A percentile compares a stretch with the other conserved stretches of the same genome.
These are phyloP conservation scores for Acrobasis suavella DNA, from an alignment of 2,888 invertebrate genomes.

Conservation along the genomic window DNA sequence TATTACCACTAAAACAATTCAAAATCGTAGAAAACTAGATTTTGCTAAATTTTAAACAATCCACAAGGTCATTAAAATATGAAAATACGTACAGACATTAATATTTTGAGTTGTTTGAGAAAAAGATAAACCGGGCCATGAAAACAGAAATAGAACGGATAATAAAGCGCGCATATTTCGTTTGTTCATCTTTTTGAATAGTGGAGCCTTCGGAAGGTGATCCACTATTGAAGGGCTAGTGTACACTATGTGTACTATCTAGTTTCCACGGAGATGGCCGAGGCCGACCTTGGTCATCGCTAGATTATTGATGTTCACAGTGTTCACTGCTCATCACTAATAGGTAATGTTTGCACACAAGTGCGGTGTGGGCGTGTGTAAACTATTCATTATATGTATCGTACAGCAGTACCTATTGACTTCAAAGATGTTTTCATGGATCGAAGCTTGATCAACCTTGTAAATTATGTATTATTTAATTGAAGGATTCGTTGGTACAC, in stretches of 20 bases:
- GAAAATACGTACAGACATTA: constrained; percentile 85
- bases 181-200: constrained; percentile 17
- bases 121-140: constrained; percentile 41
- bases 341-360: constrained; percentile 37
- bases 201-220: constrained; percentile 25
- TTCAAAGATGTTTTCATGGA: constrained; percentile 10
- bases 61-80: background rate
- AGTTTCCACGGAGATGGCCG: constrained; percentile 66
- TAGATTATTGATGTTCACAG: constrained; percentile 59
- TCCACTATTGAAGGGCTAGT: constrained; percentile 35
- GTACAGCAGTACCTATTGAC: constrained; percentile 13
- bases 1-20: constrained; percentile 83
- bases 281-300: constrained; percentile 61
- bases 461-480: background rate
- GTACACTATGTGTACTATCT: constrained; percentile 54
- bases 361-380: constrained; percentile 22
- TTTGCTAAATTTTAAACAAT: background rate
- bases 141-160: constrained; percentile 41
- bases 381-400: constrained; percentile 18
- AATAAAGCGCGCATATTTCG: constrained; percentile 37
- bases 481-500: background rate
- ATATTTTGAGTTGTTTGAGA: constrained; percentile 87
- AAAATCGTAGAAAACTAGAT: background rate
- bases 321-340: constrained; percentile 53
- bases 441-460: constrained; percentile 1